Evolutionary conservation across 1,140 invertebrate genomes (phyloP).

Genomic region (Chelonus insularis): DNA sequence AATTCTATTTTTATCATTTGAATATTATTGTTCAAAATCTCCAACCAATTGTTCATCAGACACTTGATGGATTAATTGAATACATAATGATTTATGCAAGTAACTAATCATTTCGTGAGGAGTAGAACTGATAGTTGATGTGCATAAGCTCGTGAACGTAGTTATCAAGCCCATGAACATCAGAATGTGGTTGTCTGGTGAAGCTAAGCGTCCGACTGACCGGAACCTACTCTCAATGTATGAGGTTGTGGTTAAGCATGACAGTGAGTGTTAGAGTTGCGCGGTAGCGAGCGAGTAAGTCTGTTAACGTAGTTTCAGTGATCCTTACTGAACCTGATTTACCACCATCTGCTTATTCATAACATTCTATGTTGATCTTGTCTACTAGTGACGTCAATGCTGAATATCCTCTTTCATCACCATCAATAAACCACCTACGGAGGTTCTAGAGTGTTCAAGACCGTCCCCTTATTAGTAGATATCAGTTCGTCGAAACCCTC

Average conservation of each 20-base stretch:
- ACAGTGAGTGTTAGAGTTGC: background rate
- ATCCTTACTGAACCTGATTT: background rate
- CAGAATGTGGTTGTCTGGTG: background rate
- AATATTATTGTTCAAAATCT: too few species aligned
- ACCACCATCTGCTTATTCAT: background rate
- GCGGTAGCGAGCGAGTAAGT: background rate
- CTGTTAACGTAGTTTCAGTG: background rate
- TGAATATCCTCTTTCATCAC: too few species aligned
- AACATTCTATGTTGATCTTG: too few species aligned
- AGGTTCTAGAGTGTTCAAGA: background rate
- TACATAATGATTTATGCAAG: too few species aligned
- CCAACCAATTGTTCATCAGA: too few species aligned
- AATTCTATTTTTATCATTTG: too few species aligned
- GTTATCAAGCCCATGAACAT: slow-evolving; percentile 5
- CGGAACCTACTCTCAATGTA: background rate
- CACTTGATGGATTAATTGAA: too few species aligned
- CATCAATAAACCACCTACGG: too few species aligned
- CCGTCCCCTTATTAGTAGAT: slow-evolving; percentile 4
- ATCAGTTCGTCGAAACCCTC: background rate
- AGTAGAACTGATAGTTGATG: background rate
- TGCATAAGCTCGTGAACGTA: background rate
- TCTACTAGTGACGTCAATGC: too few species aligned
- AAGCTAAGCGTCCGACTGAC: background rate
- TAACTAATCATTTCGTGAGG: too few species aligned
- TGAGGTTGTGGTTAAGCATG: background rate